Conservation (phyloP, 2,888 invertebrate genomes). For the Agonopterix heracliana region DNA sequence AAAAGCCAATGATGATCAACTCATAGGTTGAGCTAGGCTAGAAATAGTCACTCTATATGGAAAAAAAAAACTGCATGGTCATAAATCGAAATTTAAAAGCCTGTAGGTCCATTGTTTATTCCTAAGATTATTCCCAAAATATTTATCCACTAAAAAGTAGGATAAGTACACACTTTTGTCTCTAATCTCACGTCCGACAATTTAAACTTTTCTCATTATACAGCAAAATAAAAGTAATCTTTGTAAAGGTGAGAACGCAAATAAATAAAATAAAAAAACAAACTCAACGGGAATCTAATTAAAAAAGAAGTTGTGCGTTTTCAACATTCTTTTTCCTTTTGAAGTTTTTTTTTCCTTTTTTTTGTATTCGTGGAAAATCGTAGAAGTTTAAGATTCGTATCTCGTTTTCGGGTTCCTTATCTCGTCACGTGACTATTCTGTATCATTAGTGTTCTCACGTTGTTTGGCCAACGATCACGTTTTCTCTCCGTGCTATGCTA, state of each 20-base stretch:
- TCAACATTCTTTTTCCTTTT: background rate
- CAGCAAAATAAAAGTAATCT: slow-evolving; percentile 17
- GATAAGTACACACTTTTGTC: background rate
- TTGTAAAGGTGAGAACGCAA: slow-evolving; percentile 18
- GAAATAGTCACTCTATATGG: too few species aligned
- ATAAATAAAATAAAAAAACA: slow-evolving; percentile 16
- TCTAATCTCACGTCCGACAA: background rate
- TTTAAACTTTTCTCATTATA: slow-evolving; percentile 24
- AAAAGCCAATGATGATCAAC: too few species aligned
- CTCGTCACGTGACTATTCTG: too few species aligned
- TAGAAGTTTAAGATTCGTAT: slow-evolving; percentile 13
- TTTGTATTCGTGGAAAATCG: slow-evolving; percentile 1
- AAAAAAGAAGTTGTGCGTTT: slow-evolving; percentile 15
- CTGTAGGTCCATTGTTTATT: too few species aligned
- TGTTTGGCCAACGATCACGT: too few species aligned
- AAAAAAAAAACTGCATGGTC: too few species aligned
- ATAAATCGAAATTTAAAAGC: too few species aligned
- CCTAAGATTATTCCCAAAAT: too few species aligned
- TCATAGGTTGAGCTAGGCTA: too few species aligned
- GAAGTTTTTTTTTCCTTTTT: background rate
- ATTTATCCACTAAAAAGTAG: too few species aligned
- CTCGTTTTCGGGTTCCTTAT: slow-evolving; percentile 1
- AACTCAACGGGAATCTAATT: slow-evolving; percentile 20
- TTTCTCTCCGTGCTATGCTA: too few species aligned
- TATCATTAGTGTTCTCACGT: too few species aligned